Evolutionary conservation across 2,797 vertebrate species (phyloP).

Genomic region (Naso thynnoides): DNA sequence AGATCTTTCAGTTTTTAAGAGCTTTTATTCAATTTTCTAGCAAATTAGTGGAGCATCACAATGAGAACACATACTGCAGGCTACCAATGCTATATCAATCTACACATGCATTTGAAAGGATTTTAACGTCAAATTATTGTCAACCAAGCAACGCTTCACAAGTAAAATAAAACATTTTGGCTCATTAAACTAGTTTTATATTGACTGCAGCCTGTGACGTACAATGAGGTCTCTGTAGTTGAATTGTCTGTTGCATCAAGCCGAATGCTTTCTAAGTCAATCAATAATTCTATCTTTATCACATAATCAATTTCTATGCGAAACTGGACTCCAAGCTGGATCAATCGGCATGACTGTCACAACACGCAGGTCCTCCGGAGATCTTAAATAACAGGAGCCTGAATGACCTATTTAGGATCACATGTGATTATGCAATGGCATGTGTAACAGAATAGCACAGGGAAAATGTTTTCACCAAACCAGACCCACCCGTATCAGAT

Average conservation of each 20-base stretch:
- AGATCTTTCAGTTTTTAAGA: too few species aligned
- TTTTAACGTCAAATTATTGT: neutral
- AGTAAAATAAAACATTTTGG: neutral
- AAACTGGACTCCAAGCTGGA: slow-evolving; percentile 56
- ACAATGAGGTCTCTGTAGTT: neutral
- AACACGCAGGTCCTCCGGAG: slow-evolving; percentile 62
- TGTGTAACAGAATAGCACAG: slow-evolving; percentile 74
- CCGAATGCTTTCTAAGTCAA: slow-evolving; percentile 21
- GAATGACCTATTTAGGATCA: slow-evolving; percentile 73
- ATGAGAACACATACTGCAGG: neutral
- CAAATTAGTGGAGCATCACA: neutral
- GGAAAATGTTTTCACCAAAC: slow-evolving; percentile 68
- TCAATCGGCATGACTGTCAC: slow-evolving; percentile 66
- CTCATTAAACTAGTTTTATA: neutral
- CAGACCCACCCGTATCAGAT: slow-evolving; percentile 72
- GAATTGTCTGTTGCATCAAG: neutral
- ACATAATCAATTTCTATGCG: slow-evolving; percentile 63
- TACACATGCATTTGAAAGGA: neutral
- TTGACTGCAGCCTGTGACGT: neutral
- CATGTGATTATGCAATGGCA: slow-evolving; percentile 76
- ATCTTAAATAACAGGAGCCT: slow-evolving; percentile 78
- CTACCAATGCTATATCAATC: neutral
- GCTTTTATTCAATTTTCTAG: neutral
- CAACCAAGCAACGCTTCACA: neutral
- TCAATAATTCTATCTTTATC: slow-evolving; percentile 66